A percentile compares a stretch with the other conserved stretches of the same genome.
phyloP scores from a whole-genome alignment of 2,888 invertebrate genomes.

The Lycia hirtaria region DNA sequence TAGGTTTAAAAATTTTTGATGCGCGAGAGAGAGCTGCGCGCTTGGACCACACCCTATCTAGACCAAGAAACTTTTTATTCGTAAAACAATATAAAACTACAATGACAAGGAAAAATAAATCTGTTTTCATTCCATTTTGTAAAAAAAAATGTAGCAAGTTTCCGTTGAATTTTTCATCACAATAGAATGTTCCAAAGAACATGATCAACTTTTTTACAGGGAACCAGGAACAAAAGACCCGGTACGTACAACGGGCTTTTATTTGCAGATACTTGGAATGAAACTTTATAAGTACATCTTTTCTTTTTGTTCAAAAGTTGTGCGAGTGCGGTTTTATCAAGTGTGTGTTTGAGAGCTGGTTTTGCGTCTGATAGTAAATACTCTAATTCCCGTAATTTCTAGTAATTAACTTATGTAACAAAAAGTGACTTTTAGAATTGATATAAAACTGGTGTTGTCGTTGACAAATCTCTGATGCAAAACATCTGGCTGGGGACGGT shows the following conservation, averaged over 20 bases:
- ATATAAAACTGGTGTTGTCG: too few relatives aligned
- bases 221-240: slow-evolving; percentile 6
- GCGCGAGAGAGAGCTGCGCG: too few relatives aligned
- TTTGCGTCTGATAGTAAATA: neutral
- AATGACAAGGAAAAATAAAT: neutral
- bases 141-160: neutral
- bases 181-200: slow-evolving; percentile 6
- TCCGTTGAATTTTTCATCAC: slow-evolving; percentile 2
- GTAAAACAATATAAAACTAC: neutral
- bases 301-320: neutral
- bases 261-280: slow-evolving; percentile 10
- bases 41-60: too few relatives aligned
- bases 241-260: slow-evolving; percentile 1
- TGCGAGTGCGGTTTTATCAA: neutral
- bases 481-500: too few relatives aligned
- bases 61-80: neutral
- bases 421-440: neutral
- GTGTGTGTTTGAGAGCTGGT: neutral
- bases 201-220: slow-evolving; percentile 3
- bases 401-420: neutral
- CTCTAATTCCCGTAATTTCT: neutral
- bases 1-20: too few relatives aligned
- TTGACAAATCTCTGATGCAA: too few relatives aligned
- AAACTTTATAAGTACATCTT: slow-evolving; percentile 6
- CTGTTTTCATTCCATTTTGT: neutral